Conservation (phyloP, 1,140 invertebrate species). For the Ruditapes philippinarum region DNA sequence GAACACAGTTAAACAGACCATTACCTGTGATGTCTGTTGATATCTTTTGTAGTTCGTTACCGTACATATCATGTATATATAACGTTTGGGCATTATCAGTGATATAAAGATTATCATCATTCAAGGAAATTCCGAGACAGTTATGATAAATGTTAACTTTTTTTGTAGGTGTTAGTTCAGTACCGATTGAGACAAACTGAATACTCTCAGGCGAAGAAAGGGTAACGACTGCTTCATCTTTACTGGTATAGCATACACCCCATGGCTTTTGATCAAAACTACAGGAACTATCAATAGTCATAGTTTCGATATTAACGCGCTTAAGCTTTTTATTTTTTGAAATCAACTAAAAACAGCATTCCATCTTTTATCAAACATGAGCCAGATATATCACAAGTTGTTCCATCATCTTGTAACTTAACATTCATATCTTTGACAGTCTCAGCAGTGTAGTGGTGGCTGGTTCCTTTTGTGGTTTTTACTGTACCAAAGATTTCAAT, state of each 20-base stretch:
- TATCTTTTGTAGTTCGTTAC: slow-evolving; percentile 1
- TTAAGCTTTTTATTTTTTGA: slow-evolving; percentile 42
- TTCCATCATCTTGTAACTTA: neutral
- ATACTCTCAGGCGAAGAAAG: neutral
- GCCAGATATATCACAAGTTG: neutral
- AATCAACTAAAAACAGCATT: slow-evolving; percentile 11
- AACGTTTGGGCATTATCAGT: slow-evolving; percentile 7
- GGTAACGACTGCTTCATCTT: slow-evolving; percentile 6
- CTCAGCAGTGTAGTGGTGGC: too few species aligned
- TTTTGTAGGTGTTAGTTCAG: neutral
- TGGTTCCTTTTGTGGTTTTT: too few species aligned
- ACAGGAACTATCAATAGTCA: neutral
- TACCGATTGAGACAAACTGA: slow-evolving; percentile 11
- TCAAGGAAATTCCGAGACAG: slow-evolving; percentile 40
- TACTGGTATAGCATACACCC: neutral
- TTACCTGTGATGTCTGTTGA: slow-evolving; percentile 32
- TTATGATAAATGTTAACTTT: neutral
- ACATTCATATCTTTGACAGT: slow-evolving; percentile 15
- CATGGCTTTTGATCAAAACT: slow-evolving; percentile 13
- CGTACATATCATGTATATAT: slow-evolving; percentile 37
- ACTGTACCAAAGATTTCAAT: neutral
- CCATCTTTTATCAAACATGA: neutral
- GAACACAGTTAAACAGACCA: slow-evolving; percentile 2
- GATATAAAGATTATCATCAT: slow-evolving; percentile 37
- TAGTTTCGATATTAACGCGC: neutral